Base-by-base conservation (phyloP, 2,797 vertebrate species). In the Mormyrops boulengeri region DNA sequence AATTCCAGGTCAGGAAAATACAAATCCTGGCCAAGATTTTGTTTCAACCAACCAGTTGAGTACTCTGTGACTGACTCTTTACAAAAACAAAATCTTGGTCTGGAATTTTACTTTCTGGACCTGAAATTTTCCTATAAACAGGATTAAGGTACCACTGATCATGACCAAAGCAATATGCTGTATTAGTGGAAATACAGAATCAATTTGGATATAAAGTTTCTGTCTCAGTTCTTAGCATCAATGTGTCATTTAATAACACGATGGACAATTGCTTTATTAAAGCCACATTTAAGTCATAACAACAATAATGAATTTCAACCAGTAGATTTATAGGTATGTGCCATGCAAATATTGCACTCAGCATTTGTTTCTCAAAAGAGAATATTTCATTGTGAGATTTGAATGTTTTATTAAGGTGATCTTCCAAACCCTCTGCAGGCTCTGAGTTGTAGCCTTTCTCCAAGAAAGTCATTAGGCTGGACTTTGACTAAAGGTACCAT, bases 401-500 rank as follows among this genome's bases (percentile, higher is more conserved):
- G 6, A 47, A n/a, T 19, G 38, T 82, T 82, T 44, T n/a, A 82
- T 47, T 82, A n/a, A 44, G 19, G 38, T 8, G 19, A 82, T 82
- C 41, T 44, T 17, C 17, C 38, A 44, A 44, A 9, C 77, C 38
- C 17, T 82, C 19, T 17, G 7, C 14, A n/a, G 4, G 73, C 84
- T 26, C 4, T 26, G 38, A 22, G 44, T 9, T 34, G n/a, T 4
- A 50, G 44, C 22, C 22, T 53, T 85, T 85, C 84, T 53, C 41
- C 47, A 82, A 82, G 41, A 82, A 82, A 82, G 77, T 82, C 77
- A 82, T 82, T 82, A 82, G 14, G 34, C 19, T 82, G 77, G 77
- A 47, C 49, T 52, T 85, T 85, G 44, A 85, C 22, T 49, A 30
- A 49, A 30, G 11, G n/a, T 47, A 30, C 47, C 22, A 11, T 49